Conservation (phyloP, 2,113 vertebrate species). For the Sinocyclocheilus anophthalmus region DNA sequence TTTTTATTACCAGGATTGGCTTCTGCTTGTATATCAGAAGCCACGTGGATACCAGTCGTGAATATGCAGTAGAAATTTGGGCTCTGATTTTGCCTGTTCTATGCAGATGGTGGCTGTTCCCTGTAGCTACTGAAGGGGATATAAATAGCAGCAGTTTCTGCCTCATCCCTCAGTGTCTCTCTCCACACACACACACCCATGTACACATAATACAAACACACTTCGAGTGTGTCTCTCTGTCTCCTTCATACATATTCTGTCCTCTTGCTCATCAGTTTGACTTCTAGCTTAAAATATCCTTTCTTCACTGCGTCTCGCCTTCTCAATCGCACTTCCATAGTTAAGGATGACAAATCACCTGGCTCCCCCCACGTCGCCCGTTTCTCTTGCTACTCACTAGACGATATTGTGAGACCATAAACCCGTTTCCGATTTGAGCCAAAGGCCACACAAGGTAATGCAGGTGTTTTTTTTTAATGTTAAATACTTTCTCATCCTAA, state of each 20-base stretch:
- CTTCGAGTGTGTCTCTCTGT: not conserved
- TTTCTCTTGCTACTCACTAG: too few relatives aligned
- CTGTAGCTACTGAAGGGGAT: conserved; percentile 51
- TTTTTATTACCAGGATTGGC: not conserved
- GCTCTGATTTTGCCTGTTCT: conserved; percentile 5
- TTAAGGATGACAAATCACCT: not conserved
- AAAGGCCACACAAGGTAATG: not conserved
- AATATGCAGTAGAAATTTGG: conserved; percentile 29
- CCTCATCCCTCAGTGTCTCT: conserved; percentile 24
- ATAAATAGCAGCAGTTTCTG: conserved; percentile 54
- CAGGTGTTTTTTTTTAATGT: not conserved
- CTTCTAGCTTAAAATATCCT: conserved; percentile 4
- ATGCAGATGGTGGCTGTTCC: conserved; percentile 59
- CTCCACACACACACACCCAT: too few relatives aligned
- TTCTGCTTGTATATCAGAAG: not conserved
- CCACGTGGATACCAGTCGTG: not conserved
- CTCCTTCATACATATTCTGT: conserved; percentile 1
- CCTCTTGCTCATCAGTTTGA: conserved; percentile 10
- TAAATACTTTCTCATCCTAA: not conserved
- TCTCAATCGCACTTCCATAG: not conserved
- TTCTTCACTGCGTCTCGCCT: not conserved
- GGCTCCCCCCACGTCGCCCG: too few relatives aligned
- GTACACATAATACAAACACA: conserved; percentile 45
- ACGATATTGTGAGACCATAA: too few relatives aligned
- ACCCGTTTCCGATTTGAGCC: too few relatives aligned